These are phyloP conservation scores for Cyclopterus lumpus DNA, from an alignment of 2,797 vertebrate genomes.

Conservation along the genomic window DNA sequence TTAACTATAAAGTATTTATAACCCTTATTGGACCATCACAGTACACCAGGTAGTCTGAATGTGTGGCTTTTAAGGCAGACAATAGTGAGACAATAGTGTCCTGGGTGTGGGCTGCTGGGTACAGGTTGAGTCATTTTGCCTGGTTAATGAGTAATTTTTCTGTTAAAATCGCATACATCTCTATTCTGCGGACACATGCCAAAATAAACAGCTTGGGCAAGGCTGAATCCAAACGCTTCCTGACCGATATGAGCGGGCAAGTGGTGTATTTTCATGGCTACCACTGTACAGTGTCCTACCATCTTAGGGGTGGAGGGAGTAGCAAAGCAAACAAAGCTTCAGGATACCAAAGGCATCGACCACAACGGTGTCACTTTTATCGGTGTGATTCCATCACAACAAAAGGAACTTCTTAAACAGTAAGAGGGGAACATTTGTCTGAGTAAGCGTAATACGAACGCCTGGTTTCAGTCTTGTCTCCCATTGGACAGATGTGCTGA, in stretches of 20 bases:
- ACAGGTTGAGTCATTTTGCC: conserved; percentile 26
- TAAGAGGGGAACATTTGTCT: not conserved
- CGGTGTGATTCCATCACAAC: not conserved
- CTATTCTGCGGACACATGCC: conserved; percentile 36
- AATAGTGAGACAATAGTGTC: not conserved
- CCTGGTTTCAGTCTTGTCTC: conserved; percentile 24
- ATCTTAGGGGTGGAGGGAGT: not conserved
- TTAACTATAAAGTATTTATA: conserved; percentile 7
- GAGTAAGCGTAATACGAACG: conserved; percentile 3
- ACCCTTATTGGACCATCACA: not conserved
- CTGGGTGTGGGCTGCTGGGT: not conserved
- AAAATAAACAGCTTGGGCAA: conserved; percentile 55
- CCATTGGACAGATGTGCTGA: conserved; percentile 27
- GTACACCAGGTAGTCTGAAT: conserved; percentile 14
- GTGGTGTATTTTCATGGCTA: conserved; percentile 17
- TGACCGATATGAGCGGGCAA: conserved; percentile 33
- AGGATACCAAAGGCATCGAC: not conserved
- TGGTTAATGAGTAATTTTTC: conserved; percentile 66
- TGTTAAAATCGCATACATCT: conserved; percentile 47
- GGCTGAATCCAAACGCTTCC: conserved; percentile 41
- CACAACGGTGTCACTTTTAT: not conserved
- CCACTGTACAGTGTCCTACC: not conserved
- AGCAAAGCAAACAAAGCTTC: conserved; percentile 11
- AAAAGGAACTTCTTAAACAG: not conserved
- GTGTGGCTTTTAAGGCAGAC: not conserved